These are phyloP conservation scores for Carabus problematicus DNA, from an alignment of 2,888 invertebrate species.

Conservation along the genomic window DNA sequence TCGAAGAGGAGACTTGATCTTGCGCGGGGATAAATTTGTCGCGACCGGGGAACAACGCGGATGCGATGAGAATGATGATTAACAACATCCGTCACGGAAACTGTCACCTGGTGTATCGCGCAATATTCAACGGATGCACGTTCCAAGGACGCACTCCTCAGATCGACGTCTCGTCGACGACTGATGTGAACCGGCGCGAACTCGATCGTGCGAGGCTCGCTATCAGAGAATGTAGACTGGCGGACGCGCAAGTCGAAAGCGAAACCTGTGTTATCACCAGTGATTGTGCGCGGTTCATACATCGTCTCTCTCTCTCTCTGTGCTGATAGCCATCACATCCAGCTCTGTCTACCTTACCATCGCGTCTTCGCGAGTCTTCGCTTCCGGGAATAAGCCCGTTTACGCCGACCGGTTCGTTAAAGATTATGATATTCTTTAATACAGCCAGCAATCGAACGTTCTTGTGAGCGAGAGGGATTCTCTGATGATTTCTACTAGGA, in stretches of 20 bases:
- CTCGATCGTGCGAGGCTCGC: conserved; percentile 1
- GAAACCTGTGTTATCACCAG: conserved; percentile 36
- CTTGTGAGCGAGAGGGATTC: conserved; percentile 5
- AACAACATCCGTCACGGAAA: not conserved
- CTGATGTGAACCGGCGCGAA: conserved; percentile 1
- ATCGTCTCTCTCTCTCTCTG: too few species aligned
- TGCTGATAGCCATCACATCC: not conserved
- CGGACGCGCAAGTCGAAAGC: conserved; percentile 22
- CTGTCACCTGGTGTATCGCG: conserved; percentile 6
- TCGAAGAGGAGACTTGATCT: not conserved
- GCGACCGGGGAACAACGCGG: not conserved
- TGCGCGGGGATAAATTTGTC: not conserved
- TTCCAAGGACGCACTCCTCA: not conserved
- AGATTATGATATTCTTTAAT: conserved; percentile 33
- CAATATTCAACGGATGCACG: not conserved
- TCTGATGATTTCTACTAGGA: conserved; percentile 15
- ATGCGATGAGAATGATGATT: not conserved
- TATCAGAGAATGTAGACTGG: conserved; percentile 13
- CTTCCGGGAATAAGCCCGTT: conserved; percentile 24
- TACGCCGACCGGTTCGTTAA: conserved; percentile 20
- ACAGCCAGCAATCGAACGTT: conserved; percentile 23
- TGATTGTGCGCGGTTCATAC: conserved; percentile 39
- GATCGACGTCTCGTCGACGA: conserved; percentile 28
- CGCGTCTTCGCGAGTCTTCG: conserved; percentile 17
- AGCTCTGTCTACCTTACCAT: not conserved